Evolutionary conservation across 2,797 vertebrate genomes (phyloP).

Genomic region (Halcyon badia): DNA sequence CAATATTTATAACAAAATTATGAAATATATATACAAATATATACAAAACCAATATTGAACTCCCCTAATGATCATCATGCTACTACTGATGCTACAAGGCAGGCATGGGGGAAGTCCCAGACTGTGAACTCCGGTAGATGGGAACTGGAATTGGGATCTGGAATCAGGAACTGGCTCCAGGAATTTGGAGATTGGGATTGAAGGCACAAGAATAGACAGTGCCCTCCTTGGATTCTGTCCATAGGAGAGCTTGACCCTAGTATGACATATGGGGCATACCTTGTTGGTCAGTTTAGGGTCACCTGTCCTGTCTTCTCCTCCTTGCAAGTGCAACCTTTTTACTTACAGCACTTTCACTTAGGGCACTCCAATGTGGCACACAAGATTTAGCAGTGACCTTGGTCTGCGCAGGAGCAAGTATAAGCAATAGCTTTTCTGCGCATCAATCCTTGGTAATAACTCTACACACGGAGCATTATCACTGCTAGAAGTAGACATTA

Average conservation of each 20-base stretch:
- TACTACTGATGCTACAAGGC: background rate
- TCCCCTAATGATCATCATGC: background rate
- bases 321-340: too few relatives aligned
- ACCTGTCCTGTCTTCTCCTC: too few relatives aligned
- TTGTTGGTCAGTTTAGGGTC: too few relatives aligned
- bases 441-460: too few relatives aligned
- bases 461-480: background rate
- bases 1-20: background rate
- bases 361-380: too few relatives aligned
- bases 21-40: background rate
- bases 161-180: background rate
- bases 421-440: too few relatives aligned
- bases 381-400: too few relatives aligned
- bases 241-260: background rate
- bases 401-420: too few relatives aligned
- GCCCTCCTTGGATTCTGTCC: too few relatives aligned
- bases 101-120: background rate
- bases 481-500: background rate
- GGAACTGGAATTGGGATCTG: background rate
- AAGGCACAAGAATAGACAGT: background rate
- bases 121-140: background rate
- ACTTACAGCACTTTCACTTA: too few relatives aligned
- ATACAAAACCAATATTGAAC: background rate
- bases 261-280: background rate
- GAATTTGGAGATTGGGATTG: background rate